Evolutionary conservation across 1,140 invertebrate genomes (phyloP).

Genomic region (Thaumetopoea pityocampa): DNA sequence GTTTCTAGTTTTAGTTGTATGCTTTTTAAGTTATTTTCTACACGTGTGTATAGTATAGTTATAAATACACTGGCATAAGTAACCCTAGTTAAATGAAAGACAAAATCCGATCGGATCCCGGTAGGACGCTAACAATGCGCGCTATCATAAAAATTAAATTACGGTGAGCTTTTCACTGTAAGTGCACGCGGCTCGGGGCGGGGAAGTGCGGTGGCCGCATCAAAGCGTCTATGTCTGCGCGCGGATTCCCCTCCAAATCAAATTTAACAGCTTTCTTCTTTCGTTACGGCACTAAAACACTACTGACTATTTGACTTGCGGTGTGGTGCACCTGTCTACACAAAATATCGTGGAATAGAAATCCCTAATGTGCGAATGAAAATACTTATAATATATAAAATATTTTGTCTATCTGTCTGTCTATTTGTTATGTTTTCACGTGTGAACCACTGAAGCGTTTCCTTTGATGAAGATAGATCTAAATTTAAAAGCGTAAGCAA

Average conservation of each 20-base stretch:
- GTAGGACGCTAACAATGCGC: slow-evolving; percentile 66
- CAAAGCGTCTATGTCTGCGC: slow-evolving; percentile 55
- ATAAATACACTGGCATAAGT: slow-evolving; percentile 14
- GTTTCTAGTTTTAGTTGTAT: no score
- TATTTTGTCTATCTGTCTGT: no score
- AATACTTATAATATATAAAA: slow-evolving; percentile 9
- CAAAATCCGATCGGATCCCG: slow-evolving; percentile 59
- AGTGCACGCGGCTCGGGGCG: slow-evolving; percentile 49
- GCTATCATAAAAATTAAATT: slow-evolving; percentile 76
- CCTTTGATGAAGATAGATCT: no score
- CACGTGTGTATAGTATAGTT: no score
- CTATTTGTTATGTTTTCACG: no score
- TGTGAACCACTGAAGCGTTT: no score
- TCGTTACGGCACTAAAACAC: slow-evolving; percentile 49
- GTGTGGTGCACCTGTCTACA: slow-evolving; percentile 22
- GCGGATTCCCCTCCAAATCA: slow-evolving; percentile 61
- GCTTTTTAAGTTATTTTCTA: no score
- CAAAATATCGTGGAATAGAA: slow-evolving; percentile 5
- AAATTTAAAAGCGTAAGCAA: no score
- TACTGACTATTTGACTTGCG: slow-evolving; percentile 36
- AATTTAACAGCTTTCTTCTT: slow-evolving; percentile 72
- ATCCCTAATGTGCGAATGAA: slow-evolving; percentile 7
- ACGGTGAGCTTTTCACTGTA: slow-evolving; percentile 65
- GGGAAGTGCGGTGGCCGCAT: slow-evolving; percentile 50
- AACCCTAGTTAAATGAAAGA: slow-evolving; percentile 33